phyloP scores from a whole-genome alignment of 2,113 vertebrate genomes.

The Lycaon pictus region DNA sequence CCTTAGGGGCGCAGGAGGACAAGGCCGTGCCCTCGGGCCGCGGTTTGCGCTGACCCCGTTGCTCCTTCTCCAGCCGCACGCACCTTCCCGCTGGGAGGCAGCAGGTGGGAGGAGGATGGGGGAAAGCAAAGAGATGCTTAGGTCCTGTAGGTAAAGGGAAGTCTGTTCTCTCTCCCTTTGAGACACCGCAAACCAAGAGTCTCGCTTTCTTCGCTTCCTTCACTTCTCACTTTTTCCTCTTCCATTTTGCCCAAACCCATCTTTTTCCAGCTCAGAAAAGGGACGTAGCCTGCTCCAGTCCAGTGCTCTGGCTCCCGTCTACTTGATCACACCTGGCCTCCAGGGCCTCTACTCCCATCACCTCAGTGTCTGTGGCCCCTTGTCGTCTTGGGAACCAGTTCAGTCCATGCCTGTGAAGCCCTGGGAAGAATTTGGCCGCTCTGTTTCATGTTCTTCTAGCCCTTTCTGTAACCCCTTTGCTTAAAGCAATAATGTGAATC shows the following conservation, averaged over 20 bases:
- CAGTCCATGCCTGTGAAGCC: background rate
- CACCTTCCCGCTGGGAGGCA: background rate
- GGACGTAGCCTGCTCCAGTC: background rate
- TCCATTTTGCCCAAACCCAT: background rate
- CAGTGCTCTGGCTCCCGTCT: background rate
- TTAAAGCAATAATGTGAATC: background rate
- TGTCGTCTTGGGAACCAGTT: background rate
- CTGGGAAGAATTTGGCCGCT: background rate
- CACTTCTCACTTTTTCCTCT: background rate
- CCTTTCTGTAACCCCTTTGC: background rate
- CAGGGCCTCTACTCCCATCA: background rate
- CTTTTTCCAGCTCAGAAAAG: background rate
- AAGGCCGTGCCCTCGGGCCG: too few species aligned
- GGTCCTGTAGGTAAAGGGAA: background rate
- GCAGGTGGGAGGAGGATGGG: background rate
- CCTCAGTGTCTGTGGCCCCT: background rate
- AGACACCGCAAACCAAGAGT: background rate
- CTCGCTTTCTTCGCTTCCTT: background rate
- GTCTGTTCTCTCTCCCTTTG: background rate
- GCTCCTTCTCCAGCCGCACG: slow-evolving; percentile 1
- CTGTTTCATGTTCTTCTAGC: slow-evolving; percentile 9
- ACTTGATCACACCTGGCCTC: background rate
- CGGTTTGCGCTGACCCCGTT: too few species aligned
- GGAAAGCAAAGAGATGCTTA: background rate
- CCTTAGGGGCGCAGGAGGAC: too few species aligned